Evolutionary conservation across 2,113 vertebrate species (phyloP).

Genomic region (Pardalotus punctatus): DNA sequence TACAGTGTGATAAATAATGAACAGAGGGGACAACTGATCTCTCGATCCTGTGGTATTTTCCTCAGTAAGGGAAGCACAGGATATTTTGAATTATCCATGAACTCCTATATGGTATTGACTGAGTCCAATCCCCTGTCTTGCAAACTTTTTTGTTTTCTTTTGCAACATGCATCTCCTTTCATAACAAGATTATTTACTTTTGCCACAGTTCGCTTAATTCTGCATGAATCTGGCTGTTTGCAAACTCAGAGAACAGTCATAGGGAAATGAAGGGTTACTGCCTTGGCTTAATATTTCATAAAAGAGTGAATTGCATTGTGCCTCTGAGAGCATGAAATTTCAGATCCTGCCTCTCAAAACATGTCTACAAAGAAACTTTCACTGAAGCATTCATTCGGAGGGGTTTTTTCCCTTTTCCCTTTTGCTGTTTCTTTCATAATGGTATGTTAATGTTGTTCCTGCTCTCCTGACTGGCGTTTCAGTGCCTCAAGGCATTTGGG

Average conservation of each 20-base stretch:
- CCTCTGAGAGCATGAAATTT: neutral
- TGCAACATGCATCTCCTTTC: neutral
- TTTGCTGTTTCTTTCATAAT: neutral
- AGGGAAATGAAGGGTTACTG: neutral
- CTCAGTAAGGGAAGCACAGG: neutral
- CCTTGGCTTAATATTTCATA: neutral
- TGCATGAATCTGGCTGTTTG: neutral
- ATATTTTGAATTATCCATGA: neutral
- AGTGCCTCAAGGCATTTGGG: slow-evolving; percentile 1
- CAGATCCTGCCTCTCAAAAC: neutral
- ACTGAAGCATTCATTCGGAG: neutral
- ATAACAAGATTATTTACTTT: neutral
- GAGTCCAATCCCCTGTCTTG: neutral
- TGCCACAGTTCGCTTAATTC: neutral
- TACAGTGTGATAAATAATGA: neutral
- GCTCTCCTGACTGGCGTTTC: slow-evolving; percentile 11
- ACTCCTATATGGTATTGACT: neutral
- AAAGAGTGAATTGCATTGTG: neutral
- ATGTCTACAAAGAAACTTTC: neutral
- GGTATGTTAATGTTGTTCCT: neutral
- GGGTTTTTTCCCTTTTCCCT: neutral
- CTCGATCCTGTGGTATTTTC: neutral
- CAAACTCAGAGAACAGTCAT: neutral
- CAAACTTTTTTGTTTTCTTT: neutral
- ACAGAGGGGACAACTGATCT: neutral